Conservation (phyloP, 2,888 invertebrate species). For the Gonocerus acuteangulatus region DNA sequence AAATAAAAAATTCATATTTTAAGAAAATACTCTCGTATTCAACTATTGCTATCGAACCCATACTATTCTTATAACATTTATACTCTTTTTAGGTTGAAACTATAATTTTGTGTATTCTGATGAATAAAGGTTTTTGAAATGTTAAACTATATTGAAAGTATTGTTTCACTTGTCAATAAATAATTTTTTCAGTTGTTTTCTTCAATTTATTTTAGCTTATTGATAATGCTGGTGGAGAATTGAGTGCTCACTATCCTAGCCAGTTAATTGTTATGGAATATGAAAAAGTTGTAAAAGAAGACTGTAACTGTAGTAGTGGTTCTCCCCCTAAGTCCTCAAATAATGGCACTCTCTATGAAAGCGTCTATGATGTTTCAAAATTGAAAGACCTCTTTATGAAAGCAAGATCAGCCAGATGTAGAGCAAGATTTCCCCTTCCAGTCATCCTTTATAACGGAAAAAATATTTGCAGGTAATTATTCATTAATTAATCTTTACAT, state of each 20-base stretch:
- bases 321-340: constrained; percentile 11
- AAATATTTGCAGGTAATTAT: constrained; percentile 52
- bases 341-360: constrained; percentile 52
- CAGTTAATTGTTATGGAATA: constrained; percentile 58
- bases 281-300: constrained; percentile 43
- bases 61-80: not conserved
- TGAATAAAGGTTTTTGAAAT: not conserved
- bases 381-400: constrained; percentile 57
- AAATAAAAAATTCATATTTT: no score
- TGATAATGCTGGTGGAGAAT: constrained; percentile 57
- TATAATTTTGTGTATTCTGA: not conserved
- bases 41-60: no score
- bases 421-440: constrained; percentile 67
- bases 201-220: constrained; percentile 47
- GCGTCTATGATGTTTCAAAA: constrained; percentile 50
- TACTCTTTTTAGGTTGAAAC: not conserved
- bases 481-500: not conserved
- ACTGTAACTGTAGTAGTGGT: not conserved
- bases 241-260: constrained; percentile 64
- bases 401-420: constrained; percentile 64
- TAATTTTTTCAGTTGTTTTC: no score
- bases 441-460: constrained; percentile 69
- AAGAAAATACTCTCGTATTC: no score
- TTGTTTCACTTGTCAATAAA: no score
- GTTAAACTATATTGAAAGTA: no score